Percentiles rank a stretch among this genome's conserved stretches.
Conservation (phyloP, 2,113 vertebrate species). For the Phalacrocorax aristotelis region DNA sequence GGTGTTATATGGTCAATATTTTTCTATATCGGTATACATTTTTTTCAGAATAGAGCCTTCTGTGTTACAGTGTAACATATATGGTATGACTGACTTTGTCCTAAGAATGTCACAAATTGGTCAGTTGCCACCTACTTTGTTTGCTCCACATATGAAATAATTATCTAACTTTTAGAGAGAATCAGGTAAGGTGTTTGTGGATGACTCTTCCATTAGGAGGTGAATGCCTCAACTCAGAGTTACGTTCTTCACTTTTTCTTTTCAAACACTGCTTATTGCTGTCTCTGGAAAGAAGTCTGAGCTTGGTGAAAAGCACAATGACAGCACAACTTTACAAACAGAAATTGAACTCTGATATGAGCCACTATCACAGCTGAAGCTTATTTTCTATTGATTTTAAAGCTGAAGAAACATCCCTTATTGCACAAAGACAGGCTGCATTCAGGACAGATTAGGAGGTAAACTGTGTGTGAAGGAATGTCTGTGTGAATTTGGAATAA, state of each 20-base stretch:
- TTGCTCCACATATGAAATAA: not conserved
- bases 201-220: not conserved
- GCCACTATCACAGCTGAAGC: not conserved
- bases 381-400: not conserved
- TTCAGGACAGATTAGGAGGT: not conserved
- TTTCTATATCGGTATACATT: not conserved
- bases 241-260: not conserved
- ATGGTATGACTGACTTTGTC: not conserved
- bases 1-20: not conserved
- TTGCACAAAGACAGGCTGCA: accelerated
- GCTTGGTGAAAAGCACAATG: not conserved
- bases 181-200: not conserved
- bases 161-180: not conserved
- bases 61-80: not conserved
- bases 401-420: not conserved
- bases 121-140: not conserved
- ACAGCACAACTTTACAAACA: not conserved
- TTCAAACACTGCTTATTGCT: not conserved
- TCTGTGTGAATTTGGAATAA: not conserved
- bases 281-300: not conserved
- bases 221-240: not conserved
- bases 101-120: not conserved
- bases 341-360: not conserved
- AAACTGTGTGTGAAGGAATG: not conserved
- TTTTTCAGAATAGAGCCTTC: not conserved